Percentiles rank a stretch among this genome's conserved stretches.
Evolutionary conservation across 2,888 invertebrate species (phyloP).

Genomic region (Drosophila kuntzei): DNA sequence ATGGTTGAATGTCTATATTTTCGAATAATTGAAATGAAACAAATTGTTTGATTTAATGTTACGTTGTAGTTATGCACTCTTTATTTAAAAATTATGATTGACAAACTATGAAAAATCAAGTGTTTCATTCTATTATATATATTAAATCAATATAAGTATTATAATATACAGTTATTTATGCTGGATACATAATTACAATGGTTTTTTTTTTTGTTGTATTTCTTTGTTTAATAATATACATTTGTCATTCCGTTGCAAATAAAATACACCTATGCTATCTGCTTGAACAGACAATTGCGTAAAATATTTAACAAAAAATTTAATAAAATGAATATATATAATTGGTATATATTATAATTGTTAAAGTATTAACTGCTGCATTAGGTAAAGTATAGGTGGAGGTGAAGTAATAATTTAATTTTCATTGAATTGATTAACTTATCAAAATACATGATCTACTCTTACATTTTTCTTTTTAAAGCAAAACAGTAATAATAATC

Average conservation of each 20-base stretch:
- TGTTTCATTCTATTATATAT: slow-evolving; percentile 40
- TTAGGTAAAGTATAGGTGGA: slow-evolving; percentile 24
- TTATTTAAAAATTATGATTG: slow-evolving; percentile 68
- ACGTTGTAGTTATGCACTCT: slow-evolving; percentile 48
- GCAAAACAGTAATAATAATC: slow-evolving; percentile 52
- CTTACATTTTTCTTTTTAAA: slow-evolving; percentile 58
- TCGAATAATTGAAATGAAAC: slow-evolving; percentile 14
- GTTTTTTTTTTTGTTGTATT: slow-evolving; percentile 29
- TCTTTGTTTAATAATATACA: slow-evolving; percentile 56
- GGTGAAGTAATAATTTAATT: slow-evolving; percentile 47
- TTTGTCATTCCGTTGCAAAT: slow-evolving; percentile 42
- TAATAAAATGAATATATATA: slow-evolving; percentile 19
- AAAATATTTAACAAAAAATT: slow-evolving; percentile 37
- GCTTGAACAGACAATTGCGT: slow-evolving; percentile 39
- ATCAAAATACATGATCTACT: slow-evolving; percentile 56
- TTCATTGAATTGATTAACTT: slow-evolving; percentile 60
- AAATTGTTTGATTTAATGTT: slow-evolving; percentile 34
- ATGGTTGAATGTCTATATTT: not conserved
- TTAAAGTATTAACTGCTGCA: slow-evolving; percentile 21
- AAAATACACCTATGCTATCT: slow-evolving; percentile 52
- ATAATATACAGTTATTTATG: slow-evolving; percentile 57
- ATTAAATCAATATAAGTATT: slow-evolving; percentile 52
- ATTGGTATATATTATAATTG: slow-evolving; percentile 22
- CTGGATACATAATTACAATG: slow-evolving; percentile 77
- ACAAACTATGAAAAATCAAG: slow-evolving; percentile 56